A percentile compares a stretch with the other conserved stretches of the same genome.
These are phyloP conservation scores for Drosophila suboccidentalis DNA, from an alignment of 2,888 invertebrate genomes.

Conservation along the genomic window DNA sequence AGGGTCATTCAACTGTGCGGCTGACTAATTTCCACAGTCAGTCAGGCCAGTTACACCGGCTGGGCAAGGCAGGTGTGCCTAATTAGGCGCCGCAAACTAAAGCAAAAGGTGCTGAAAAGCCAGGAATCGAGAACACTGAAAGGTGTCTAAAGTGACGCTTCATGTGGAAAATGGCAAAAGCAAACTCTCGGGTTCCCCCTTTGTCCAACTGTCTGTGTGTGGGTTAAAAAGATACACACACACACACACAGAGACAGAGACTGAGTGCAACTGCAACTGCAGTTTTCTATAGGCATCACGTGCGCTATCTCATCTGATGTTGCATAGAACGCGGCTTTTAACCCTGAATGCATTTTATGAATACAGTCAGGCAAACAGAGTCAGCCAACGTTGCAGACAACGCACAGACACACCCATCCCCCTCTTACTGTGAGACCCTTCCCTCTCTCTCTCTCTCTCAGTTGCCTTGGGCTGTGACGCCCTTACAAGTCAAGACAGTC, in stretches of 20 bases:
- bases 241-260: conserved; percentile 6
- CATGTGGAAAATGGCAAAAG: conserved; percentile 65
- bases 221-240: conserved; percentile 45
- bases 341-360: conserved; percentile 76
- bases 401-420: conserved; percentile 64
- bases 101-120: conserved; percentile 61
- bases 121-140: conserved; percentile 23
- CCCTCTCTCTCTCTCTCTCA: neutral
- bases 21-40: conserved; percentile 62
- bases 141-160: conserved; percentile 83
- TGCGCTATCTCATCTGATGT: conserved; percentile 69
- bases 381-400: conserved; percentile 40
- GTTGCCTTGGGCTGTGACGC: neutral
- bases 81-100: conserved; percentile 72
- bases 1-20: conserved; percentile 67
- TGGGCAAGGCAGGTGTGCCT: conserved; percentile 54
- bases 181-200: conserved; percentile 44
- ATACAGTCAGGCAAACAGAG: conserved; percentile 51
- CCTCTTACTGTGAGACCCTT: neutral
- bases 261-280: conserved; percentile 26
- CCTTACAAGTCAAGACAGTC: conserved; percentile 19
- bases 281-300: conserved; percentile 61
- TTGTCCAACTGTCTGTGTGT: conserved; percentile 16
- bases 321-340: conserved; percentile 73
- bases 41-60: conserved; percentile 34